These are phyloP conservation scores for Aphrocallistes beatrix DNA, from an alignment of 37 sponge, comb jelly and placozoan species.

Conservation along the genomic window DNA sequence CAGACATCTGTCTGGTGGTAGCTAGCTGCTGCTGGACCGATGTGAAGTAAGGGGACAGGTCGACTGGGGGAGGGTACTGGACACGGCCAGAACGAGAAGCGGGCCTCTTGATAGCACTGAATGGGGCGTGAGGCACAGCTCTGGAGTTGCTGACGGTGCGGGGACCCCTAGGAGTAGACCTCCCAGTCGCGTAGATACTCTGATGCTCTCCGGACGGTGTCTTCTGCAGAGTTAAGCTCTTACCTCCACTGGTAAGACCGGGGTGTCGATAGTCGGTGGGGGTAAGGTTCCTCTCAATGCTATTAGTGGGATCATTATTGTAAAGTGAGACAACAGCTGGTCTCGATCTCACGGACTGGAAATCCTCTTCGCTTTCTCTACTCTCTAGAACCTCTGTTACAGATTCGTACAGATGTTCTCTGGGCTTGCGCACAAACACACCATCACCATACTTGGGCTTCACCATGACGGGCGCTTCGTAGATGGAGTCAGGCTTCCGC, in stretches of 20 bases:
- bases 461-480: background rate
- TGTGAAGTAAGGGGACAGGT: background rate
- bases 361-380: background rate
- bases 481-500: background rate
- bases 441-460: conserved; percentile 1
- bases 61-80: background rate
- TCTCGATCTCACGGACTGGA: background rate
- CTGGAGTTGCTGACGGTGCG: background rate
- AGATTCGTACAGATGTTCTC: background rate
- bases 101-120: background rate
- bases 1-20: background rate
- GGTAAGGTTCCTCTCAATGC: background rate
- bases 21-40: background rate
- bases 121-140: background rate
- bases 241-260: background rate
- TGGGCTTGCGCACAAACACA: background rate
- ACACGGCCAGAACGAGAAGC: background rate
- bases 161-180: background rate
- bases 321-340: background rate
- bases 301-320: background rate
- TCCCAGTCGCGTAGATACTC: background rate
- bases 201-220: background rate
- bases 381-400: background rate
- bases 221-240: background rate
- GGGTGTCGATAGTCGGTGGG: background rate